Evolutionary conservation across 1,140 invertebrate genomes (phyloP).

Genomic region (Mycetomoellerius zeteki): DNA sequence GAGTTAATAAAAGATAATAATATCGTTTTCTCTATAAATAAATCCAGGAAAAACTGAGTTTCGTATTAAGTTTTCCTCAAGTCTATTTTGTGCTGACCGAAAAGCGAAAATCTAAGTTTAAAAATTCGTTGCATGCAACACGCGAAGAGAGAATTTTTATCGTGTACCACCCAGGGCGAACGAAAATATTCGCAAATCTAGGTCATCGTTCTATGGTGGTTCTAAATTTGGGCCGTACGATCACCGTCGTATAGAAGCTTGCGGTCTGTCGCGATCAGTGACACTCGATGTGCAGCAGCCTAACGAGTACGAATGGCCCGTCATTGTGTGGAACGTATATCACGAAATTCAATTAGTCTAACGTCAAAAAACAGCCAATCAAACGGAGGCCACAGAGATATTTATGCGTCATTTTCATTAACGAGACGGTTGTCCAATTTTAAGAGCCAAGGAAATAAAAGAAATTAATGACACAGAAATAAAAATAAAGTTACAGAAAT

Average conservation of each 20-base stretch:
- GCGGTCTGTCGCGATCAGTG: constrained; percentile 37
- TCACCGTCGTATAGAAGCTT: constrained; percentile 36
- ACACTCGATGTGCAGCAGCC: constrained; percentile 55
- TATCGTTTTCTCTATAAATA: background rate
- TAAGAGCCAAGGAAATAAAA: background rate
- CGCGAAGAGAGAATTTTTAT: constrained; percentile 42
- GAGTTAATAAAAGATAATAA: background rate
- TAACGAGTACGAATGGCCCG: constrained; percentile 56
- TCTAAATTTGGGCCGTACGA: constrained; percentile 57
- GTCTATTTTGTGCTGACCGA: constrained; percentile 8
- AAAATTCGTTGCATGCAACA: constrained; percentile 13
- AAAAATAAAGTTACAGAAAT: background rate
- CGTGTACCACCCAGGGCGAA: constrained; percentile 40
- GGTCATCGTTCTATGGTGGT: constrained; percentile 53
- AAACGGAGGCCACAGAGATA: background rate
- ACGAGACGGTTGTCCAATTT: background rate
- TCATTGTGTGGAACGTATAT: constrained; percentile 41
- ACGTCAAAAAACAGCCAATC: constrained; percentile 25
- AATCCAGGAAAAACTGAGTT: background rate
- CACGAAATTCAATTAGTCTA: constrained; percentile 48
- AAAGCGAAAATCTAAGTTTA: constrained; percentile 30
- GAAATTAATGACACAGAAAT: background rate
- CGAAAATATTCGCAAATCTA: constrained; percentile 40
- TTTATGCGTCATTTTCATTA: constrained; percentile 36
- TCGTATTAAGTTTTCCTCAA: constrained; percentile 10